Evolutionary conservation across 2,888 invertebrate genomes (phyloP).

Genomic region (Palloptera scutellata): DNA sequence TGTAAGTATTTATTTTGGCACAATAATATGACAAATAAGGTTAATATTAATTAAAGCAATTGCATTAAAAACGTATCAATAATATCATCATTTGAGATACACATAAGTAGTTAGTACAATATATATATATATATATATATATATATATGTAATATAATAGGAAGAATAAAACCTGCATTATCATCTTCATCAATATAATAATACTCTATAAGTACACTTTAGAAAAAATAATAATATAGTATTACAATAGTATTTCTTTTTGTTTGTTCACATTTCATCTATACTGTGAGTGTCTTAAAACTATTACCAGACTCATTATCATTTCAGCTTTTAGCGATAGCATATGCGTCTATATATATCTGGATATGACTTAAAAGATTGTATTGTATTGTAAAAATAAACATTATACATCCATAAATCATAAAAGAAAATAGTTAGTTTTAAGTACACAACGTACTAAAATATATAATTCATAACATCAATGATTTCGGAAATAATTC

Average conservation of each 20-base stretch:
- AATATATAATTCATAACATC: conserved; percentile 65
- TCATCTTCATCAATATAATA: conserved; percentile 34
- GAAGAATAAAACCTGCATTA: background rate
- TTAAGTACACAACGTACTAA: conserved; percentile 20
- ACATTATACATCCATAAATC: no score
- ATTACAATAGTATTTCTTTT: no score
- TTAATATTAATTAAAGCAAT: conserved; percentile 9
- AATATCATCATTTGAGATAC: conserved; percentile 11
- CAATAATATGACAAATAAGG: conserved; percentile 27
- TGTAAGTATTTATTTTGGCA: conserved; percentile 31
- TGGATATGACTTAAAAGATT: no score
- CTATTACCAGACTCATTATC: no score
- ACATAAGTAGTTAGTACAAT: conserved; percentile 9
- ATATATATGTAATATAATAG: conserved; percentile 18
- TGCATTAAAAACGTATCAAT: conserved; percentile 18
- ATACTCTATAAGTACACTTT: conserved; percentile 61
- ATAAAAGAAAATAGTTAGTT: background rate
- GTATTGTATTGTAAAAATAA: no score
- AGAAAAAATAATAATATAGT: conserved; percentile 7
- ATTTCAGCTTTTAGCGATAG: no score
- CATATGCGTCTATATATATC: no score
- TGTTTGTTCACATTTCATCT: no score
- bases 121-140: conserved; percentile 7
- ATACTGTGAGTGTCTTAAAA: no score
- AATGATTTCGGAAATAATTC: conserved; percentile 83